Conservation (phyloP, 2,888 invertebrate species). For the Steinernema scapterisci region DNA sequence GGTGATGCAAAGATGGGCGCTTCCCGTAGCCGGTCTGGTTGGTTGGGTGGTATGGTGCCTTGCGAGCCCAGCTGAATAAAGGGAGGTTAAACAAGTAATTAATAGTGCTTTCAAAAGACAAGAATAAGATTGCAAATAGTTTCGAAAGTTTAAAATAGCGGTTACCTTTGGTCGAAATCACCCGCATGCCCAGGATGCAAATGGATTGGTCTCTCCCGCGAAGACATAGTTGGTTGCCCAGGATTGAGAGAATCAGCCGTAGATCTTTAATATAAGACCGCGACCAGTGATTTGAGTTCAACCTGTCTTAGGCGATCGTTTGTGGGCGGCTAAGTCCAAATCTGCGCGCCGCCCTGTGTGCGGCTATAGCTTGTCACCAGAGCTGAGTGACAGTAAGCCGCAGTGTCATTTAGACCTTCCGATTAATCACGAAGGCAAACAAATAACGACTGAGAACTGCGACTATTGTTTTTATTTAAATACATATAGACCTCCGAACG, state of each 20-base stretch:
- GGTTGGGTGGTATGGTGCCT: not conserved
- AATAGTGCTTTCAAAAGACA: not conserved
- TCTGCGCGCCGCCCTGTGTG: slow-evolving; percentile 18
- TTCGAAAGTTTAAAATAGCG: not conserved
- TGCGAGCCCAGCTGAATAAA: slow-evolving; percentile 9
- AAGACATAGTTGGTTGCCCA: not conserved
- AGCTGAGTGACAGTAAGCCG: slow-evolving; percentile 28
- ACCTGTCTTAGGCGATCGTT: not conserved
- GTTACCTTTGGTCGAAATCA: slow-evolving; percentile 21
- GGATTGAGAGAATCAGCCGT: not conserved
- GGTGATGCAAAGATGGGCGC: not conserved
- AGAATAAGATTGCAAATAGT: not conserved
- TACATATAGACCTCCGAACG: too few species aligned
- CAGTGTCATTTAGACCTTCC: slow-evolving; percentile 29
- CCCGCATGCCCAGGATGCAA: not conserved
- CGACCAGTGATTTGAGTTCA: not conserved
- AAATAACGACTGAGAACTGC: not conserved
- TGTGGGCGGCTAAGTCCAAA: not conserved
- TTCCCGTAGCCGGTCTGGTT: not conserved
- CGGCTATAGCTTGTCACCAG: slow-evolving; percentile 9
- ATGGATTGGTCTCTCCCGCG: not conserved
- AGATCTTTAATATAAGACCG: not conserved
- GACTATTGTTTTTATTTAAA: slow-evolving; percentile 23
- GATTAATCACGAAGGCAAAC: slow-evolving; percentile 30
- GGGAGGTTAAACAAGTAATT: not conserved